Conservation (phyloP, 2,888 invertebrate genomes). For the Parelbella ahira region DNA sequence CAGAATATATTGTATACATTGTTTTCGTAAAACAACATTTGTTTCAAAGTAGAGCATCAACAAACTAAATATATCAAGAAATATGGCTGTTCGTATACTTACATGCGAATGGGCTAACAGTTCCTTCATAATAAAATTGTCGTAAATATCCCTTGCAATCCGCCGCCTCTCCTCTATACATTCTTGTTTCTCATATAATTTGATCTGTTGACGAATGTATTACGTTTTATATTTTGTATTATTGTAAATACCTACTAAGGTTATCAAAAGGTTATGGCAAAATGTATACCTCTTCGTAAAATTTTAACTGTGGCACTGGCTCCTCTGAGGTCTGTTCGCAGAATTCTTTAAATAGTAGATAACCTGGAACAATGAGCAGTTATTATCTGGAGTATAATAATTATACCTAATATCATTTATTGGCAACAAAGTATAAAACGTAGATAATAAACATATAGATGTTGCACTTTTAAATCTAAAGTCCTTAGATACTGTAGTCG, state of each 20-base stretch:
- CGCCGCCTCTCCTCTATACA: slow-evolving; percentile 97
- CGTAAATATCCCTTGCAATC: slow-evolving; percentile 98
- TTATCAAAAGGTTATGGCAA: too few species aligned
- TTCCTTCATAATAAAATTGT: slow-evolving; percentile 99
- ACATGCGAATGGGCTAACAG: slow-evolving; percentile 99
- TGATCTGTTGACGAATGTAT: slow-evolving; percentile 93
- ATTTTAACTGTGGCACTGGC: slow-evolving; percentile 98
- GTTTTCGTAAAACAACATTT: slow-evolving; percentile 12
- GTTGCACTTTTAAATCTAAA: too few species aligned
- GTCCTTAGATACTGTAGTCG: too few species aligned
- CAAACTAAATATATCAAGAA: slow-evolving; percentile 28
- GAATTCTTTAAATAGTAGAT: slow-evolving; percentile 99
- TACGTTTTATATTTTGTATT: too few species aligned
- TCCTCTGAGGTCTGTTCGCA: slow-evolving; percentile 98
- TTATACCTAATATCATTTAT: too few species aligned
- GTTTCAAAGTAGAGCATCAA: slow-evolving; percentile 19
- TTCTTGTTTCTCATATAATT: slow-evolving; percentile 98
- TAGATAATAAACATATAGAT: too few species aligned
- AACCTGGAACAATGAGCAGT: slow-evolving; percentile 94
- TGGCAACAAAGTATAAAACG: too few species aligned
- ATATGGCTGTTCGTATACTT: slow-evolving; percentile 69
- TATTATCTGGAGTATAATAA: too few species aligned
- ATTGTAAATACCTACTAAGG: too few species aligned
- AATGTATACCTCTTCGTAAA: slow-evolving; percentile 98
- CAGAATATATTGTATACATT: too few species aligned